Conservation (phyloP, 1,140 invertebrate genomes). For the Papilio polyxenes region DNA sequence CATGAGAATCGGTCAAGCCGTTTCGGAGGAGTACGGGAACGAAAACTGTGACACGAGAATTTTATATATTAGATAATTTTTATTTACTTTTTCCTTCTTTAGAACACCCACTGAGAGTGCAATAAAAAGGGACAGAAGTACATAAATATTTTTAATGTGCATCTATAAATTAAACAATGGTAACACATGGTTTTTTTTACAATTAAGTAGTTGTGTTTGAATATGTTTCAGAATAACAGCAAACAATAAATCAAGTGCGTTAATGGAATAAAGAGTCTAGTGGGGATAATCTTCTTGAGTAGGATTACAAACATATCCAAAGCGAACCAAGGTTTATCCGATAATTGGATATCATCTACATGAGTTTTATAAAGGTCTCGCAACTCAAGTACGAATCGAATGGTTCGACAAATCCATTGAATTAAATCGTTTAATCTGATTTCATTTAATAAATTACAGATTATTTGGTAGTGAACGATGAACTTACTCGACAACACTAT, state of each 20-base stretch:
- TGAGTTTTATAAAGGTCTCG: not conserved
- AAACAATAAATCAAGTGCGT: not conserved
- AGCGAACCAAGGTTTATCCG: not conserved
- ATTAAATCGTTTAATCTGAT: not conserved
- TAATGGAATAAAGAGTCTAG: not conserved
- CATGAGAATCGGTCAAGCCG: no score
- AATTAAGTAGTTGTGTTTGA: no score
- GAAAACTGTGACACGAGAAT: no score
- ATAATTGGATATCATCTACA: constrained; percentile 7
- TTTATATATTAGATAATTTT: no score
- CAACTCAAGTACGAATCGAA: not conserved
- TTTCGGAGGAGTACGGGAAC: no score
- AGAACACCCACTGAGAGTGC: no score
- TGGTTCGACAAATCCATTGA: not conserved
- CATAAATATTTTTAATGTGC: no score
- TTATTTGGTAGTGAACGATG: not conserved
- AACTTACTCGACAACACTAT: not conserved
- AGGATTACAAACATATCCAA: not conserved
- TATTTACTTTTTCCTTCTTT: no score
- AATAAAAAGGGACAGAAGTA: no score
- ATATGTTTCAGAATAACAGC: no score
- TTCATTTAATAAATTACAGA: not conserved
- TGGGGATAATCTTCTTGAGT: not conserved
- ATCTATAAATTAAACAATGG: no score
- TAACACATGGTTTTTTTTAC: no score